A percentile compares a stretch with the other conserved stretches of the same genome.
Evolutionary conservation across 2,797 vertebrate species (phyloP).

Genomic region (Micrastur ruficollis): DNA sequence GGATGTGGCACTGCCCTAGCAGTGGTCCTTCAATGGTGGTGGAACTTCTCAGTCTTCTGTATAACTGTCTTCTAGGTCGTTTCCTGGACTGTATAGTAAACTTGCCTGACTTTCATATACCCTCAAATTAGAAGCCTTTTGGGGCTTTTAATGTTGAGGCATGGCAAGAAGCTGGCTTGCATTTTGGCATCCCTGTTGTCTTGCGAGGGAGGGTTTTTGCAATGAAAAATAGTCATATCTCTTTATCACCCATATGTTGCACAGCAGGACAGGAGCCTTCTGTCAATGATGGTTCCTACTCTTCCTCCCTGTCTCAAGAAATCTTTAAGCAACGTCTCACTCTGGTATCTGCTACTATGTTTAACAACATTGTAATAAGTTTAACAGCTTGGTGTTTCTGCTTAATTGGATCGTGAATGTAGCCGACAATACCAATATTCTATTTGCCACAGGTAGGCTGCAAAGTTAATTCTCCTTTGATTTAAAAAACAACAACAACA

Average conservation of each 20-base stretch:
- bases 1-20: neutral
- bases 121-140: neutral
- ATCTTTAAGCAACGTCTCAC: neutral
- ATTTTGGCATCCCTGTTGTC: neutral
- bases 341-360: neutral
- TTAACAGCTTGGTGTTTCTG: neutral
- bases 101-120: neutral
- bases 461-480: neutral
- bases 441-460: neutral
- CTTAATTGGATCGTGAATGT: neutral
- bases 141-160: neutral
- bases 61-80: neutral
- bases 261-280: neutral
- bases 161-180: neutral
- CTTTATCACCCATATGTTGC: neutral
- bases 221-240: neutral
- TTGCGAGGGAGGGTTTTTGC: neutral
- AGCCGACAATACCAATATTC: neutral
- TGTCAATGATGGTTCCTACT: neutral
- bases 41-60: neutral
- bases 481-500: neutral
- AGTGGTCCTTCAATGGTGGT: fast-evolving
- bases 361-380: neutral
- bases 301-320: neutral
- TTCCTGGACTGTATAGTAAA: neutral